Evolutionary conservation across 2,888 invertebrate species (phyloP).

Genomic region (Ophioninae sp.): DNA sequence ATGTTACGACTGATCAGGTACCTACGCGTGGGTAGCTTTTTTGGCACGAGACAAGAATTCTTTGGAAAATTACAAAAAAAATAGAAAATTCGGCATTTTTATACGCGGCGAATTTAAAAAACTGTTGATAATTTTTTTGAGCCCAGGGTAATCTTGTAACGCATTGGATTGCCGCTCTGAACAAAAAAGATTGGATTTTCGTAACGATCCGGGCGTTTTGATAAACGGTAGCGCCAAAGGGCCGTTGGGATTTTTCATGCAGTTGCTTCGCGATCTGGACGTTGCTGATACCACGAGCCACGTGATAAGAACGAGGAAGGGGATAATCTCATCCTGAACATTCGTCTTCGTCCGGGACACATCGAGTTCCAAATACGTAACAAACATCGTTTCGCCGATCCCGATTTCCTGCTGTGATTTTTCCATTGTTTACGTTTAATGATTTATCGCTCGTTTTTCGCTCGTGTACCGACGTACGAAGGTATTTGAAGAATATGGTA

Average conservation of each 20-base stretch:
- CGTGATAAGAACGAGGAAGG: slow-evolving; percentile 69
- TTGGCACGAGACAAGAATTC: background rate
- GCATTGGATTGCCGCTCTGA: background rate
- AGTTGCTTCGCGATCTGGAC: slow-evolving; percentile 64
- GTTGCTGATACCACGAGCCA: slow-evolving; percentile 69
- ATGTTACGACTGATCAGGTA: slow-evolving; percentile 3
- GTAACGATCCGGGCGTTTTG: background rate
- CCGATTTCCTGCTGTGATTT: slow-evolving; percentile 72
- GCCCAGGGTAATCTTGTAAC: slow-evolving; percentile 40
- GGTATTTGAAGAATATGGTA: background rate
- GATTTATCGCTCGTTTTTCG: background rate
- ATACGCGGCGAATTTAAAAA: background rate
- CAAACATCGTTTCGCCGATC: slow-evolving; percentile 69
- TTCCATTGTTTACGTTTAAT: slow-evolving; percentile 35
- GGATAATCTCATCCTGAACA: slow-evolving; percentile 69
- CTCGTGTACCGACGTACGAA: background rate
- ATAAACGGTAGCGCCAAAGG: background rate
- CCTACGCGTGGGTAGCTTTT: background rate
- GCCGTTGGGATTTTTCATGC: slow-evolving; percentile 52
- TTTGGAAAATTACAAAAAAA: background rate
- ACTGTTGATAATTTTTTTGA: slow-evolving; percentile 41
- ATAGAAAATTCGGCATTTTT: background rate
- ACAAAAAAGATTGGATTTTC: background rate
- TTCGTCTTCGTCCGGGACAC: slow-evolving; percentile 70
- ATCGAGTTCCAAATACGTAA: slow-evolving; percentile 69